Base-by-base conservation (phyloP, 2,888 invertebrate genomes). In the Molorchus minor region DNA sequence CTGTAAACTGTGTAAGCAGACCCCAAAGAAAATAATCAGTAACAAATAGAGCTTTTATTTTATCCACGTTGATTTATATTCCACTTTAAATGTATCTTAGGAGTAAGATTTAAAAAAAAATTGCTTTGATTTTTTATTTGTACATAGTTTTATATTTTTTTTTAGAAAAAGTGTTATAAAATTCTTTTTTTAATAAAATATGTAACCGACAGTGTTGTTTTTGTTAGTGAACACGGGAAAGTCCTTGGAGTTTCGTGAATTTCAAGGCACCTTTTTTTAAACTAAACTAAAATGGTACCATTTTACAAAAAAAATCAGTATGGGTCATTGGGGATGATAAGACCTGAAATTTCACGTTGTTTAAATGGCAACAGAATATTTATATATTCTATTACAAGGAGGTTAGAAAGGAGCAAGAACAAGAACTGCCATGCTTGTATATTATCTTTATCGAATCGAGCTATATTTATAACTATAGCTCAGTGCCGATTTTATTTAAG, bases 1-100 rank as follows among this genome's bases (percentile, higher is more conserved):
- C 52, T 72, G 71, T 36, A 70, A 70, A 33, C 56, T 69, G 46
- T 72, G 72, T 51, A 67, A 67, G 46, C 66, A 67, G 35, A 59
- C 46, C 35, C 59, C 66, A 8, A 64, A 58, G 20, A 67, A 59
- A 21, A 41, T 45, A 41, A 17, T 33, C n/a, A 2, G 43, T 8
- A 49, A 13, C 29, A 38, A 46, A 13, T 38, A 49, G 19, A 8
- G 13, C 3, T 40, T 30, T 33, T 19, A n/a, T 16, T 16, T 17
- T 38, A 17, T 25, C 8, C 4, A 25, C 25, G 25, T 25, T 8
- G 25, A 25, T 8, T 25, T 38, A 20, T 47, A 47, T 47, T 36
- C 36, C 47, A 49, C 20, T 21, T n/a, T 15, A 38, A 21, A 36
- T 35, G 12, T 33, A 12, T 12, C n/a, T n/a, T 35, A 29, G 19